phyloP scores from a whole-genome alignment of 1,140 invertebrate species.

The Aplysia californica region DNA sequence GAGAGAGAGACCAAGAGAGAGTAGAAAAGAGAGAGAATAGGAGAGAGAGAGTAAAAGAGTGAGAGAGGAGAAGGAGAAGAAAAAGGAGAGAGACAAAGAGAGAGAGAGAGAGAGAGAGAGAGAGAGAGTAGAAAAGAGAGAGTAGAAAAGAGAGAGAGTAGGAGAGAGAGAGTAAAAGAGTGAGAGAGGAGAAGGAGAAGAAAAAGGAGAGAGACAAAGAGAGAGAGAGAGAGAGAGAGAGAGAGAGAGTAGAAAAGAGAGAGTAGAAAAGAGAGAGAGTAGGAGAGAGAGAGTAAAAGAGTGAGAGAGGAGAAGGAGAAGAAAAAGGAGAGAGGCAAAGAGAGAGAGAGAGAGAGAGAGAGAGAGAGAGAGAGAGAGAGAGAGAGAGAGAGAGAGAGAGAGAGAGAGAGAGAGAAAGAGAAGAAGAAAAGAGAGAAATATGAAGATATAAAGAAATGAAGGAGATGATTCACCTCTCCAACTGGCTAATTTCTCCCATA shows the following conservation, averaged over 20 bases:
- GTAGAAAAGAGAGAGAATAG: background rate
- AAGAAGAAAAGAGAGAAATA: background rate
- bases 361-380: background rate
- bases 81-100: background rate
- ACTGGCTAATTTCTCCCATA: background rate
- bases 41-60: background rate
- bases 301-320: background rate
- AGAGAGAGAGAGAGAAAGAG: background rate
- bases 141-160: background rate
- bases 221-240: background rate
- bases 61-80: background rate
- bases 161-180: background rate
- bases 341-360: constrained; percentile 10
- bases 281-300: background rate
- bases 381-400: background rate
- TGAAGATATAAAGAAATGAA: background rate
- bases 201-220: background rate
- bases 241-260: background rate
- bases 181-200: background rate
- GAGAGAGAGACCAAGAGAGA: constrained; percentile 20
- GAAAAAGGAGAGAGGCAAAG: background rate
- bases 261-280: background rate
- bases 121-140: background rate
- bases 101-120: background rate
- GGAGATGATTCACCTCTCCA: background rate